phyloP scores from a whole-genome alignment of 2,888 invertebrate genomes.

The Habroteleia sp. region DNA sequence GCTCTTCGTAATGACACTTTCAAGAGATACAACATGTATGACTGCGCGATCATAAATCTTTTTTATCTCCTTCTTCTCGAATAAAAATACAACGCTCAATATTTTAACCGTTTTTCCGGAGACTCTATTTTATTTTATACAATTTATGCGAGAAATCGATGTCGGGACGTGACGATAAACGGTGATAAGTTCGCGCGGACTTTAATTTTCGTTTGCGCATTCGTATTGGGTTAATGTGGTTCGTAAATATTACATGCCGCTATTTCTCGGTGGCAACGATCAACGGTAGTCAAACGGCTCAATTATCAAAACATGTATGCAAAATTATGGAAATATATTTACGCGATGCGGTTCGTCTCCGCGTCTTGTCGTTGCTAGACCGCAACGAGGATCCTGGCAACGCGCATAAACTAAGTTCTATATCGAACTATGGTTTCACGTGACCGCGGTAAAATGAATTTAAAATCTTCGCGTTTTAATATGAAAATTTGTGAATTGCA shows the following conservation, averaged over 20 bases:
- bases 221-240: slow-evolving; percentile 37
- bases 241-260: slow-evolving; percentile 31
- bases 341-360: slow-evolving; percentile 73
- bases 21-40: slow-evolving; percentile 53
- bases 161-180: slow-evolving; percentile 21
- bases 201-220: slow-evolving; percentile 18
- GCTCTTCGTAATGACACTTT: slow-evolving; percentile 65
- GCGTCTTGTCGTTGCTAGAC: slow-evolving; percentile 69
- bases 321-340: slow-evolving; percentile 79
- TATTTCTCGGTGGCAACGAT: slow-evolving; percentile 37
- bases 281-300: slow-evolving; percentile 66
- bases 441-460: slow-evolving; percentile 52
- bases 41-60: slow-evolving; percentile 49
- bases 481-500: slow-evolving; percentile 39
- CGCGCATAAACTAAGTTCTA: slow-evolving; percentile 49
- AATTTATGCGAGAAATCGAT: slow-evolving; percentile 37
- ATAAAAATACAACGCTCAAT: slow-evolving; percentile 56
- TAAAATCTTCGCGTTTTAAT: slow-evolving; percentile 43
- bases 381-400: slow-evolving; percentile 68
- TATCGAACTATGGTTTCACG: slow-evolving; percentile 60
- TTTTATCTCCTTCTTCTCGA: slow-evolving; percentile 59
- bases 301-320: slow-evolving; percentile 80
- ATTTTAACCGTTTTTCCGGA: slow-evolving; percentile 45
- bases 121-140: slow-evolving; percentile 27
- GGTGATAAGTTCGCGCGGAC: slow-evolving; percentile 12